Base-by-base conservation (phyloP, 2,888 invertebrate genomes). In the Dolichopus griseipennis region DNA sequence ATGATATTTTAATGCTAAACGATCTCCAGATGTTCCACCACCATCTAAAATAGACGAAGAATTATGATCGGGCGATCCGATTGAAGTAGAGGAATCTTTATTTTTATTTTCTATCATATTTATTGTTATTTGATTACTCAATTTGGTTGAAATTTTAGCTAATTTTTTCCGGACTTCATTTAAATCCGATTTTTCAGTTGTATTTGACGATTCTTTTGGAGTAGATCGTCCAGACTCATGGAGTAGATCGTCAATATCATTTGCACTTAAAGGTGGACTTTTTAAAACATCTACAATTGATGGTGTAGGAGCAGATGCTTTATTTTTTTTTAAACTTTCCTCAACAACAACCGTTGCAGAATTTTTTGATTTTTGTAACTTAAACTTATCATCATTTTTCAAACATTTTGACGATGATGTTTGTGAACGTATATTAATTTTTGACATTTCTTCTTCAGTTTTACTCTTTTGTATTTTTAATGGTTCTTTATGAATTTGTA, bases 1-100 rank as follows among this genome's bases (percentile, higher is more conserved):
- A 73, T 83, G 79, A 69, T 83, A 83, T 73, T 83, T 83, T 69
- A 82, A 80, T 1, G 83, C 83, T 27, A 83, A 71, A n/a, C 82
- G 73, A 72, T 71, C 68, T 4, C 27, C 27, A 27, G 27, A 27
- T 10, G 37, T 27, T n/a, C 22, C 64, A 9, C 61, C 27, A 21
- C 66, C 68, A 61, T 27, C 66, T 33, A 67, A 27, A 7, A 64
- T 10, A 8, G 12, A 10, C 8, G 12, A 37, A 37, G 12, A 37
- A 10, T 37, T 37, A 10, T 70, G 68, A 10, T 71, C 67, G 8
- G 66, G 41, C 12, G 67, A 67, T 64, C 68, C 68, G 18, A 68
- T 70, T n/a, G 70, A 70, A 12, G 8, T 37, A 37, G 12, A 8
- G 1, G 37, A 10, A 37, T 37, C 37, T 37, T 37, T 37, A 37